phyloP scores from a whole-genome alignment of 1,140 invertebrate species.

The Drosophila rhopaloa region DNA sequence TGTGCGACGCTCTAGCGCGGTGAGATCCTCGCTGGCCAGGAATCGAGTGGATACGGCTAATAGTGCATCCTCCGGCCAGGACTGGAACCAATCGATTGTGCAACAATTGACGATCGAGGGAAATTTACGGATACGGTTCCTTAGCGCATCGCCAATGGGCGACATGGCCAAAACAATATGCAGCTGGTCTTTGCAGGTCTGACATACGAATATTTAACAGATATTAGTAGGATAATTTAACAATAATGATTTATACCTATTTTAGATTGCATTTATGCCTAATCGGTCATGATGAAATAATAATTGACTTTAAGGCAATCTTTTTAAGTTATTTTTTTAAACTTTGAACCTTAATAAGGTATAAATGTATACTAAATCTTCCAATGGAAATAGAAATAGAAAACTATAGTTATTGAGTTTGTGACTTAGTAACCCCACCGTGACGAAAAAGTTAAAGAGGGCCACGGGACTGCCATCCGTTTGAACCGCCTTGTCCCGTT shows the following conservation, averaged over 20 bases:
- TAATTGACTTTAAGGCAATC: too few relatives aligned
- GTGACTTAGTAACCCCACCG: slow-evolving; percentile 58
- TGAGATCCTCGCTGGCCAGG: slow-evolving; percentile 93
- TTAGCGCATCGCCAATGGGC: slow-evolving; percentile 94
- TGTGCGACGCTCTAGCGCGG: slow-evolving; percentile 88
- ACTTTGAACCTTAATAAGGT: too few relatives aligned
- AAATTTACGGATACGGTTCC: slow-evolving; percentile 95
- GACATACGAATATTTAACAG: slow-evolving; percentile 22
- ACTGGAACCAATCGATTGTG: slow-evolving; percentile 98
- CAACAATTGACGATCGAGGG: slow-evolving; percentile 98
- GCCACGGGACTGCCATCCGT: slow-evolving; percentile 96
- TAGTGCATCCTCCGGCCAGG: slow-evolving; percentile 97
- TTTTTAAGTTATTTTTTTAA: too few relatives aligned
- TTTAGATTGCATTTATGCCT: too few relatives aligned
- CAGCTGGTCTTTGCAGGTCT: slow-evolving; percentile 95
- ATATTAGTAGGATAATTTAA: neutral
- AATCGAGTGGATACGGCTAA: slow-evolving; percentile 95
- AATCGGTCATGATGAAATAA: too few relatives aligned
- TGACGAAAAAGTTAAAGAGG: slow-evolving; percentile 96
- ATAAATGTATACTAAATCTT: too few relatives aligned
- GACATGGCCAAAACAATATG: slow-evolving; percentile 97
- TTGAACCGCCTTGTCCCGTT: slow-evolving; percentile 94
- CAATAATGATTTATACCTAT: too few relatives aligned
- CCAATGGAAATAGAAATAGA: too few relatives aligned
- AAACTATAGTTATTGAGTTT: neutral